A percentile compares a stretch with the other conserved stretches of the same genome.
Evolutionary conservation across 2,888 invertebrate genomes (phyloP).

Genomic region (Tiliacea aurago): DNA sequence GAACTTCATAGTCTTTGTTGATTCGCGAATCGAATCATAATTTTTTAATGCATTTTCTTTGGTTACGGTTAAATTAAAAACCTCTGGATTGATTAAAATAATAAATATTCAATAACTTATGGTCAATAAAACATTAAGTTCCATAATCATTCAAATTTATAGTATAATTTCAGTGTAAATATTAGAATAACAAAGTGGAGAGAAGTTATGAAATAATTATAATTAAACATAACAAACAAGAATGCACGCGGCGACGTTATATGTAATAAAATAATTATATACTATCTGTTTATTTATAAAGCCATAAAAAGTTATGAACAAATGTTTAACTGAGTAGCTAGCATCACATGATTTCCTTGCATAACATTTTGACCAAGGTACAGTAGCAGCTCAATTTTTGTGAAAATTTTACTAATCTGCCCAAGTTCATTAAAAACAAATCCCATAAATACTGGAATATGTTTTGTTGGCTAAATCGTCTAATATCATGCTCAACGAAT

Average conservation of each 20-base stretch:
- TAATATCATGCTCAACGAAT: too few species aligned
- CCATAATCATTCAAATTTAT: too few species aligned
- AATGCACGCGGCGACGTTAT: neutral
- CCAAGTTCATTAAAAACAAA: too few species aligned
- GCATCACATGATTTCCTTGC: neutral
- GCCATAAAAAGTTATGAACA: neutral
- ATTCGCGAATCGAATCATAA: neutral
- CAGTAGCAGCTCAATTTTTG: fast-evolving
- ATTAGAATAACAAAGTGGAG: conserved; percentile 1
- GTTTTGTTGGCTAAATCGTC: too few species aligned
- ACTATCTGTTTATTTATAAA: conserved; percentile 12
- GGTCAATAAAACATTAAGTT: neutral
- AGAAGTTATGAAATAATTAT: conserved; percentile 24
- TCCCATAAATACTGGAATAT: too few species aligned
- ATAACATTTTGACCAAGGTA: neutral
- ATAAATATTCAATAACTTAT: neutral
- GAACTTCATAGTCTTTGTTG: neutral
- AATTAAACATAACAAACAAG: neutral
- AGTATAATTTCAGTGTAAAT: conserved; percentile 3
- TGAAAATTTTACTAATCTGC: neutral
- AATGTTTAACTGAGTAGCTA: neutral
- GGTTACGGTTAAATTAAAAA: neutral
- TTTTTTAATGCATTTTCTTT: neutral
- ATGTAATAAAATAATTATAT: neutral
- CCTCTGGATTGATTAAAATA: neutral